Conservation (phyloP, 2,113 vertebrate genomes). For the Macrotis lagotis region DNA sequence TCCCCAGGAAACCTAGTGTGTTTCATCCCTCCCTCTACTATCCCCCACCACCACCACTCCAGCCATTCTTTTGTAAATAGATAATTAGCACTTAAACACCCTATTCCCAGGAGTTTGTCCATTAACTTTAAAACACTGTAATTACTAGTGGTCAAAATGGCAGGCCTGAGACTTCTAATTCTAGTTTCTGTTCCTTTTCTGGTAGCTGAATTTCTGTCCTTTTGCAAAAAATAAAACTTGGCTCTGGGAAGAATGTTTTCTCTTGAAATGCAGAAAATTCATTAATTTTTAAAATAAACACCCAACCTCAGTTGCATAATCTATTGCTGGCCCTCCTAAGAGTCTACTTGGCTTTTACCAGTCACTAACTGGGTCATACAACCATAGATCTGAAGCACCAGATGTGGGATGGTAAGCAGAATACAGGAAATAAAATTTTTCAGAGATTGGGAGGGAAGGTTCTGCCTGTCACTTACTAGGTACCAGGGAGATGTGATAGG, state of each 20-base stretch:
- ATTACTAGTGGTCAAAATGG: slow-evolving; percentile 76
- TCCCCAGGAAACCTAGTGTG: slow-evolving; percentile 60
- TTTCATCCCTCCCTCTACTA: slow-evolving; percentile 70
- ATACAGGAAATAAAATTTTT: not conserved
- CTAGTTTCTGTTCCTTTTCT: slow-evolving; percentile 71
- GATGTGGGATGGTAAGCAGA: not conserved
- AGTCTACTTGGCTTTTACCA: rapidly evolving
- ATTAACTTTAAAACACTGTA: slow-evolving; percentile 80
- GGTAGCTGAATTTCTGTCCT: slow-evolving; percentile 67
- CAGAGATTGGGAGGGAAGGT: not conserved
- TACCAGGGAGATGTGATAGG: not conserved
- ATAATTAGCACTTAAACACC: slow-evolving; percentile 79
- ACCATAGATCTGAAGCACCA: not conserved
- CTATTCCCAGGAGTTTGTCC: slow-evolving; percentile 78
- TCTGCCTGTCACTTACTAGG: not conserved
- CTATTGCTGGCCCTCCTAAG: rapidly evolving
- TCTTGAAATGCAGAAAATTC: slow-evolving; percentile 23
- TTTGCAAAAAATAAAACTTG: slow-evolving; percentile 40
- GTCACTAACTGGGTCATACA: rapidly evolving
- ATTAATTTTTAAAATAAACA: not conserved
- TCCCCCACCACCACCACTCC: not conserved
- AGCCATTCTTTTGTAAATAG: slow-evolving; percentile 80
- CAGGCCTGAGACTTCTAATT: slow-evolving; percentile 75
- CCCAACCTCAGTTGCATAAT: rapidly evolving
- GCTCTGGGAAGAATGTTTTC: not conserved